A percentile compares a stretch with the other conserved stretches of the same genome.
These are phyloP conservation scores for Molorchus minor DNA, from an alignment of 2,888 invertebrate genomes.

Conservation along the genomic window DNA sequence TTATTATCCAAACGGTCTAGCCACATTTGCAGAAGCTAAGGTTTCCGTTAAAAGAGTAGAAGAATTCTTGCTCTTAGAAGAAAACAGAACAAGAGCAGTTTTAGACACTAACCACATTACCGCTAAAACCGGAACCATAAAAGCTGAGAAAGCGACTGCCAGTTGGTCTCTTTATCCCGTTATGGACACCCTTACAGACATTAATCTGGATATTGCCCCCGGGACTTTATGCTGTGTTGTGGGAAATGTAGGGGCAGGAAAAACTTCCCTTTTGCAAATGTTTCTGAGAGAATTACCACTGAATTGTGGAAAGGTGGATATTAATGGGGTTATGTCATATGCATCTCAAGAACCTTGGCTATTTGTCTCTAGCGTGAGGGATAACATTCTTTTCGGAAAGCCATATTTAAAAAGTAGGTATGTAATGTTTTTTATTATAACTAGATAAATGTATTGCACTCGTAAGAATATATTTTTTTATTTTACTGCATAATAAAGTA, in stretches of 20 bases:
- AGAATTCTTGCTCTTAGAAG: conserved; percentile 49
- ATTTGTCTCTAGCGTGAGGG: conserved; percentile 74
- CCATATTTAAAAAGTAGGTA: conserved; percentile 67
- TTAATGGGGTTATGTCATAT: conserved; percentile 74
- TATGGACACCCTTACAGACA: conserved; percentile 61
- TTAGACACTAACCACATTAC: conserved; percentile 32
- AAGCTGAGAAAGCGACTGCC: conserved; percentile 44
- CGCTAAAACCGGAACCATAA: conserved; percentile 49
- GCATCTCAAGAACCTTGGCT: conserved; percentile 86
- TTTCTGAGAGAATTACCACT: conserved; percentile 78
- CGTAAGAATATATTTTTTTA: no score
- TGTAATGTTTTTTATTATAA: not conserved
- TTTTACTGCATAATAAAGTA: no score
- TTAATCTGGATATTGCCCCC: conserved; percentile 63
- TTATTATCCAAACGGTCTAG: conserved; percentile 49
- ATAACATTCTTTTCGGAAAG: conserved; percentile 84
- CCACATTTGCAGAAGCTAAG: conserved; percentile 50
- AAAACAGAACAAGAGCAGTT: conserved; percentile 38
- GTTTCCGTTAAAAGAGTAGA: conserved; percentile 51
- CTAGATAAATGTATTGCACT: no score
- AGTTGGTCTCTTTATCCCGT: conserved; percentile 52
- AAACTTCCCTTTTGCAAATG: conserved; percentile 75
- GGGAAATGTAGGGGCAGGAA: conserved; percentile 74
- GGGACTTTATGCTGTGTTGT: conserved; percentile 66
- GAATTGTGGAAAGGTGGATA: conserved; percentile 68